Evolutionary conservation across 1,140 invertebrate species (phyloP), one percentile per base, ranked within the genome.

Genomic region (Orchesella cincta): DNA sequence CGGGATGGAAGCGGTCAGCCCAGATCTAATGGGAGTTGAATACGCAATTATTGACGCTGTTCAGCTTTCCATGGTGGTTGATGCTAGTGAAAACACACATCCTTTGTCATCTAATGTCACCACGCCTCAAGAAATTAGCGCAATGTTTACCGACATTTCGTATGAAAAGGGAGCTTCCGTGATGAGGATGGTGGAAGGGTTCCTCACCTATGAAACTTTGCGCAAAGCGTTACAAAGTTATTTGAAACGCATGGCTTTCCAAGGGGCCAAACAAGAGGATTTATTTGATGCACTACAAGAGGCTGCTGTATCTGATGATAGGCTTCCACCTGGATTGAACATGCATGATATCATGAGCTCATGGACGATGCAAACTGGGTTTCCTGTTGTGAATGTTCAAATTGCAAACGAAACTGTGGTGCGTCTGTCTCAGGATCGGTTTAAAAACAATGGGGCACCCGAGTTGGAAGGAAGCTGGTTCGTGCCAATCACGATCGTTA

Each of bases 181-280:
- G 28, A 87, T 90, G 29, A 82, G 89, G n/a, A 90, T 90, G 89
- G 88, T 90, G 86, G 82, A 86, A 51, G 84, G 86, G 76, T 89
- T 89, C 82, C 83, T 90, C 16, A 87, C 88, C 1, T 85, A 87
- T 67, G 80, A 84, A 34, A 86, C 85, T 5, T 89, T 91, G 79
- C 84, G 84, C 34, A 74, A 78, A 34, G 88, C 87, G 35, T 76
- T 89, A 1, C 83, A 82, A 20, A 81, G 81, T 35, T 85, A 85
- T 76, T 78, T 85, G 1, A 79, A 84, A 1, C 76, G 52, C 1
- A 75, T 74, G 78, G 81, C 80, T 72, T 96, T 91, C 81, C 86
- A 89, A 28, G 93, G 90, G 73, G 93, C 95, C 0, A 90, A 91
- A 54, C 94, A 96, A 84, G 89, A 94, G 81, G 93, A 97, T 86